Base-by-base conservation (phyloP, 2,113 vertebrate genomes). In the Malurus alboscapulatus region DNA sequence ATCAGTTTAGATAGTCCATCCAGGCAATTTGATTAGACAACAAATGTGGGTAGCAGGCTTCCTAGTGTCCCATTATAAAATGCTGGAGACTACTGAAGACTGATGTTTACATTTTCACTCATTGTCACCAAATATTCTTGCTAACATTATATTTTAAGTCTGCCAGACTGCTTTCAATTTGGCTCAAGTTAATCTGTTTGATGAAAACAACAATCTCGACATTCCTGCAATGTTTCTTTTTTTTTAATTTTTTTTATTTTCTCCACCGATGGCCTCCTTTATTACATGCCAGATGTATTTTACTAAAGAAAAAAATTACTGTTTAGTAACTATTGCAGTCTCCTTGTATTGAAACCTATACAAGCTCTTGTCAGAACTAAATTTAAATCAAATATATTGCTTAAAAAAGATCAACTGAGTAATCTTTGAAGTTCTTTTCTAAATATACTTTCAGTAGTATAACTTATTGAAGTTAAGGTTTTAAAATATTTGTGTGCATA, bases 51-150 rank as follows among this genome's bases (percentile, higher is more conserved):
- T 51, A 68, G 22, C 15, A 59, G 73, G 20, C 24, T 75, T 79
- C 10, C 50, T 82, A n/a, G 9, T 5, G 17, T 16, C 30, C 27
- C 34, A 32, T 67, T 85, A 62, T 38, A 85, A 83, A 85, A 54
- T 90, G 25, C 11, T 69, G 14, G 54, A 77, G 45, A 47, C 45
- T 85, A 44, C 42, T 88, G 51, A 93, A 84, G 30, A 34, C 11
- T 16, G 29, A 22, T 57, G 62, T 87, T 96, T 94, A 93, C 42
- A 76, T 81, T 93, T 86, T 93, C 79, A 77, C 26, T 94, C 7
- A 29, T 71, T 51, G 48, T 87, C 48, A 75, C 63, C 34, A 94
- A 88, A 87, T 82, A 68, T 53, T 51, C 24, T 32, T 75, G 53
- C 50, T 91, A 79, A 44, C 27, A 59, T 59, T 2, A 0, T 40